Base-by-base conservation (phyloP, 2,888 invertebrate genomes). In the Matsumyia berberina region DNA sequence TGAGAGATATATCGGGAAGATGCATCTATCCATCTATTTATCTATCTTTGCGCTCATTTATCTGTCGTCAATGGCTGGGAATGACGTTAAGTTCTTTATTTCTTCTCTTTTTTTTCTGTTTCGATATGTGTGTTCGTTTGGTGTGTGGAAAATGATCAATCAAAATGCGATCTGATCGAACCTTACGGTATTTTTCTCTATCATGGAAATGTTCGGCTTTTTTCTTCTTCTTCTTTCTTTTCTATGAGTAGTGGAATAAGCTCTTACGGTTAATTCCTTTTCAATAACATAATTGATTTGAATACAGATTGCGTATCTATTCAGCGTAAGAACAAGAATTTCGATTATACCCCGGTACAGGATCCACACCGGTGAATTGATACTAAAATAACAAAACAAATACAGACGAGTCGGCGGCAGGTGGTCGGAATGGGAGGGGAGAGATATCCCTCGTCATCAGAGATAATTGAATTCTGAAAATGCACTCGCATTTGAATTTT, bases 391-490 rank as follows among this genome's bases (percentile, higher is more conserved):
- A 17, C 12, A 35, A 60, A 17, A 24, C 19, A 3, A n/a, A 42
- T 46, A 44, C n/a, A n/a, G n/a, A n/a, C n/a, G n/a, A n/a, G n/a
- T n/a, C n/a, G n/a, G n/a, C n/a, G n/a, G n/a, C n/a, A n/a, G n/a
- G n/a, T n/a, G n/a, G 15, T 15, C 8, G 9, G 44, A 44, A 17
- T 44, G 11, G 9, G 49, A 19, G 24, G 19, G 35, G 33, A n/a
- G 33, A 19, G 33, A 57, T 39, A 29, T 58, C 66, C 64, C 42
- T 67, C 78, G 62, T 83, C 82, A 83, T 79, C 51, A 11, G 49
- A 83, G 58, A 83, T 83, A 83, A 83, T 83, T 83, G 82, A 83
- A 78, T 78, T 83, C 78, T 60, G 24, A 51, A 72, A 78, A 83
- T 72, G 72, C 60, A 64, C 60, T 77, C 31, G 64, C 58, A 77